A percentile compares a stretch with the other conserved stretches of the same genome.
Conservation (phyloP, 2,113 vertebrate species). For the Oplegnathus fasciatus region DNA sequence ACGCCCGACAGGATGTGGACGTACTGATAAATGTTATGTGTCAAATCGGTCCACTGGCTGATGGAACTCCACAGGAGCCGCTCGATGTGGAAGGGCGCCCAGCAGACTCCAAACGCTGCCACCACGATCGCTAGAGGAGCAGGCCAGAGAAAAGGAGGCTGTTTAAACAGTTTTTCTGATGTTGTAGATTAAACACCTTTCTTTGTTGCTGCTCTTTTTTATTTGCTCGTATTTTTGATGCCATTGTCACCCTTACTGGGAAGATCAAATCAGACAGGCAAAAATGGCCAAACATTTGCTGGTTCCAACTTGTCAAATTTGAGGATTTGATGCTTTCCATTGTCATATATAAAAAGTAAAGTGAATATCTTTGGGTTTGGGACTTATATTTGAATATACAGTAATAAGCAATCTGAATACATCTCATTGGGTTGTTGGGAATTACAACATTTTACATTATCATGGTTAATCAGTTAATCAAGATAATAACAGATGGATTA, state of each 20-base stretch:
- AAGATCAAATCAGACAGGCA: too few species aligned
- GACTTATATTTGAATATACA: too few species aligned
- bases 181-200: background rate
- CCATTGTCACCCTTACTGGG: too few species aligned
- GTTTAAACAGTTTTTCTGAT: background rate
- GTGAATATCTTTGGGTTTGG: too few species aligned
- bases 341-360: too few species aligned
- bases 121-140: constrained; percentile 75
- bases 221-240: background rate
- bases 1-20: constrained; percentile 85
- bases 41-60: constrained; percentile 83
- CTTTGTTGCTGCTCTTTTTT: background rate
- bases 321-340: too few species aligned
- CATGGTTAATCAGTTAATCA: background rate
- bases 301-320: too few species aligned
- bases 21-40: constrained; percentile 83
- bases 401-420: too few species aligned
- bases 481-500: background rate
- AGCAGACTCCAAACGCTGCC: constrained; percentile 81
- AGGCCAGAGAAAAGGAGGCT: constrained; percentile 12
- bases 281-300: too few species aligned
- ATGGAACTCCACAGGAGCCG: constrained; percentile 85
- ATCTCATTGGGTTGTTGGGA: too few species aligned
- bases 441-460: background rate
- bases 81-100: constrained; percentile 85